Percentiles rank a stretch among this genome's conserved stretches.
These are phyloP conservation scores for Natrix natrix DNA, from an alignment of 2,797 vertebrate species.

Conservation along the genomic window DNA sequence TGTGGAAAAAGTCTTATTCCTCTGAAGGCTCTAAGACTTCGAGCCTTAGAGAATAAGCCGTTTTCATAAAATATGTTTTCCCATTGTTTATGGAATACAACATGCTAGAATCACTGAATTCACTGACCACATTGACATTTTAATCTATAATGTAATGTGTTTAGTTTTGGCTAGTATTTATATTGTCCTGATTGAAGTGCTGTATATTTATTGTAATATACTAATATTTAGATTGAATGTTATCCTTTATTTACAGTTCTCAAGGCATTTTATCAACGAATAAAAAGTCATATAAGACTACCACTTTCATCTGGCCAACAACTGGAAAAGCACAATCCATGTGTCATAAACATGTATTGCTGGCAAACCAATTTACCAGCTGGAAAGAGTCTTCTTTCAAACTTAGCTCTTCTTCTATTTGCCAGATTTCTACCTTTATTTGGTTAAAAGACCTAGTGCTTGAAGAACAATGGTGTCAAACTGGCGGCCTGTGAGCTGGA, in stretches of 20 bases:
- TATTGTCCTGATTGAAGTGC: not conserved
- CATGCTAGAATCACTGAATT: not conserved
- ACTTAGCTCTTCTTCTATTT: not conserved
- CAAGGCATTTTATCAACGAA: not conserved
- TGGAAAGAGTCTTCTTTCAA: not conserved
- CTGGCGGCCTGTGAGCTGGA: too few species aligned
- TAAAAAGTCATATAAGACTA: not conserved
- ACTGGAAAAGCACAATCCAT: not conserved
- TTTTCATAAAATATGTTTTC: not conserved
- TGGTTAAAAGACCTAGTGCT: not conserved
- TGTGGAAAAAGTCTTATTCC: too few species aligned
- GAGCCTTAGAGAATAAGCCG: not conserved
- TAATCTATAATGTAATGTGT: not conserved
- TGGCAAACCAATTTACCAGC: not conserved
- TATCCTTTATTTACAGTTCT: not conserved
- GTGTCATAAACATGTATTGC: not conserved
- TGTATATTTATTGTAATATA: not conserved
- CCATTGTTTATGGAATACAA: not conserved
- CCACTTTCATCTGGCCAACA: not conserved
- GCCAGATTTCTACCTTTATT: not conserved
- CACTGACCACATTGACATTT: not conserved
- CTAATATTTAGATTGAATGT: not conserved
- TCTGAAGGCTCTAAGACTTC: not conserved
- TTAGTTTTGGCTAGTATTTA: not conserved
- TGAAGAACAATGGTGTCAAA: not conserved